A percentile compares a stretch with the other conserved stretches of the same genome.
Conservation (phyloP, 30 jellyfish, hydroid and myxozoan genomes). For the Clytia hemisphaerica region DNA sequence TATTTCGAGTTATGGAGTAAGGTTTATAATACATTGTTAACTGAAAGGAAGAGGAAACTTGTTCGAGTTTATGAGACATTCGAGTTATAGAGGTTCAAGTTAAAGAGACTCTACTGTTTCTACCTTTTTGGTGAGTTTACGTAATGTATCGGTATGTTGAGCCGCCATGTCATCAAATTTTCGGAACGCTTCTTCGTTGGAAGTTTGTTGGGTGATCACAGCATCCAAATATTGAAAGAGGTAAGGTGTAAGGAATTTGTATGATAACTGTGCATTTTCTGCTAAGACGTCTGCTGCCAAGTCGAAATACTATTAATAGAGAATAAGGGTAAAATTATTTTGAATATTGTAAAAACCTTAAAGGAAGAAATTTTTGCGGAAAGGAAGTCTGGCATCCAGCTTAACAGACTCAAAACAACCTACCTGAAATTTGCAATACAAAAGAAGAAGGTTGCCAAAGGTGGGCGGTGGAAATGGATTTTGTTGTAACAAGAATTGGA, state of each 20-base stretch:
- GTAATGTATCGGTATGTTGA: conserved; percentile 70
- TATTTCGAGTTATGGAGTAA: too few species aligned
- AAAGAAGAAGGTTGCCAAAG: conserved; percentile 84
- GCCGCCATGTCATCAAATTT: conserved; percentile 94
- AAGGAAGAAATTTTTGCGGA: neutral
- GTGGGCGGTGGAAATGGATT: conserved; percentile 97
- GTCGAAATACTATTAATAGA: conserved; percentile 53
- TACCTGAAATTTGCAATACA: conserved; percentile 92
- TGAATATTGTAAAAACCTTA: neutral
- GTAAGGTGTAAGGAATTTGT: conserved; percentile 78
- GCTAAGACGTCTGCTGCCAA: conserved; percentile 96
- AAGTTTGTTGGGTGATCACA: conserved; percentile 85
- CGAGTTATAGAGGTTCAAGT: too few species aligned
- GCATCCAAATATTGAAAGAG: conserved; percentile 74
- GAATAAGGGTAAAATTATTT: neutral
- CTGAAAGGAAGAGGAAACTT: too few species aligned
- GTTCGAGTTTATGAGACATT: too few species aligned
- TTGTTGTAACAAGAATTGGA: conserved; percentile 82
- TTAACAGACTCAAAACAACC: too few species aligned
- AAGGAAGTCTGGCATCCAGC: too few species aligned
- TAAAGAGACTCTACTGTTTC: too few species aligned
- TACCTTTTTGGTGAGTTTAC: conserved; percentile 91
- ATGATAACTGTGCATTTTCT: conserved; percentile 78
- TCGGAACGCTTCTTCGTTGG: conserved; percentile 95
- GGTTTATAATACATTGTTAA: too few species aligned